Evolutionary conservation across 2,888 invertebrate genomes (phyloP), one percentile per base, ranked within the genome.

Genomic region (Xestia c-nigrum): DNA sequence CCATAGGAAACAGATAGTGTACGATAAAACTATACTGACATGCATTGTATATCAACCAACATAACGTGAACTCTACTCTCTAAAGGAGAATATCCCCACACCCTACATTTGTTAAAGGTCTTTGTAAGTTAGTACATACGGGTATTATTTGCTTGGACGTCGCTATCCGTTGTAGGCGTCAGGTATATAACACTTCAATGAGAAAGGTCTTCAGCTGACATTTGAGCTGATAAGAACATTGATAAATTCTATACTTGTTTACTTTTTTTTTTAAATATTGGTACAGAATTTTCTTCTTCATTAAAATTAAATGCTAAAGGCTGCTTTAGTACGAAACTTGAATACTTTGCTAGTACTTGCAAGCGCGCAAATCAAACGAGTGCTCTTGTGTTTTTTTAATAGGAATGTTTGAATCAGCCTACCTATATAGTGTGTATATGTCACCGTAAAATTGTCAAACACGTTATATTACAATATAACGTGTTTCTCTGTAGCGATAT

Each of bases 11-110:
- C 67, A 74, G 81, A 86, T 87, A 74, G 31, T 47, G 21, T 38
- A 61, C 65, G 87, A 87, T 85, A 84, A 78, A 84, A 77, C 70
- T 57, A 19, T 40, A 55, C 61, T 85, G 87, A 85, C 87, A 70
- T 69, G 74, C 59, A 85, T 87, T 87, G 87, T 86, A 50, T 43
- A 0, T 0, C 31, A 6, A 55, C 84, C 74, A 80, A 67, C 63
- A 50, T 77, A 80, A 66, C 63, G 40, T 59, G 76, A 75, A 16
- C 76, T 43, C 2, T 40, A 19, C 24, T 59, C 6, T 14, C 57
- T 21, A 40, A 72, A 79, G 16, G 0, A 63, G 5, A 76, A 61
- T 57, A 31, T 78, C 71, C 72, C 2, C 14, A 19, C 21, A 7
- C 9, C 47, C 70, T 12, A 57, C 52, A 63, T 67, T 76, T 19